Percentiles rank a stretch among this genome's conserved stretches.
These are phyloP conservation scores for Lissocephala sabroskyi DNA, from an alignment of 2,888 invertebrate species.

Conservation along the genomic window DNA sequence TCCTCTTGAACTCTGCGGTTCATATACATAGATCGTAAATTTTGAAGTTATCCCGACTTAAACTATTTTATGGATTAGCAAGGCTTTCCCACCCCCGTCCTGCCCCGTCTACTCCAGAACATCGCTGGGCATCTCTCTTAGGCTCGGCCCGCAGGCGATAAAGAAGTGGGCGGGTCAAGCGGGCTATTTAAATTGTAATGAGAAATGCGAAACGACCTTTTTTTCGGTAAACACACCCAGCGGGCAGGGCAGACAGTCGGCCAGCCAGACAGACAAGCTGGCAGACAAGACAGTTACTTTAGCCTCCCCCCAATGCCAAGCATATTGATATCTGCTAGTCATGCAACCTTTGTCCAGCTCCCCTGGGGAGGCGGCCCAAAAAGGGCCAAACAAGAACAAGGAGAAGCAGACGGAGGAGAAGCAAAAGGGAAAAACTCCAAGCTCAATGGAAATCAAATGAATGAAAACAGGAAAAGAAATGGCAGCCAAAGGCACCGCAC, in stretches of 20 bases:
- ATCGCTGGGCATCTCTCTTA: no score
- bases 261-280: neutral
- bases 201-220: constrained; percentile 30
- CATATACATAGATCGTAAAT: no score
- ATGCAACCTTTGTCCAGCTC: constrained; percentile 23
- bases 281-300: constrained; percentile 10
- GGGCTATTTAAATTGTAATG: constrained; percentile 37
- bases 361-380: neutral
- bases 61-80: no score
- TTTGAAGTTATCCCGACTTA: no score
- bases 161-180: no score
- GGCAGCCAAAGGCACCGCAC: constrained; percentile 9
- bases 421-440: neutral
- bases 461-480: constrained; percentile 10
- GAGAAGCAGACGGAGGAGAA: constrained; percentile 4
- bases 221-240: constrained; percentile 9
- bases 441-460: neutral
- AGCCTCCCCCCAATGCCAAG: no score
- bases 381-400: neutral
- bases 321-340: constrained; percentile 38
- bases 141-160: no score
- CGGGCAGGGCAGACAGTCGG: neutral
- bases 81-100: no score
- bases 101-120: no score
- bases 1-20: no score